phyloP scores from a whole-genome alignment of 2,113 vertebrate genomes.

The Nestor notabilis region DNA sequence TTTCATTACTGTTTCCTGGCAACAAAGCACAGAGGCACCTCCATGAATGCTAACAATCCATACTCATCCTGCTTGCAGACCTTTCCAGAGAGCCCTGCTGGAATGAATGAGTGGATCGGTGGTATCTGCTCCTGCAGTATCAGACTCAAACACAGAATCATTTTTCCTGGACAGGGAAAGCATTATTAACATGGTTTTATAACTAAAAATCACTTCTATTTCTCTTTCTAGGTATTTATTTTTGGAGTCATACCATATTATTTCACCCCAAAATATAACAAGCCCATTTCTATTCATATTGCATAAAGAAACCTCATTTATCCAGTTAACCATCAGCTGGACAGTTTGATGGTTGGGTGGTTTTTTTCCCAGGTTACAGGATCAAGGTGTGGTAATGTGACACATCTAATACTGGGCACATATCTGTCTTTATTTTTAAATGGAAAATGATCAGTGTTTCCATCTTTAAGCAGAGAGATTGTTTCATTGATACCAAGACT shows the following conservation, averaged over 20 bases:
- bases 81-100: neutral
- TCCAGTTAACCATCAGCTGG: neutral
- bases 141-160: constrained; percentile 13
- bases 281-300: neutral
- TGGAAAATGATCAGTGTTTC: neutral
- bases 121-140: constrained; percentile 19
- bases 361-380: neutral
- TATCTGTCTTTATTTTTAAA: neutral
- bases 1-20: constrained; percentile 70
- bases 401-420: neutral
- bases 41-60: constrained; percentile 57
- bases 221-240: neutral
- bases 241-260: neutral
- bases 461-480: neutral
- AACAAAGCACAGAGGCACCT: constrained; percentile 35
- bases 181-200: constrained; percentile 53
- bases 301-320: constrained; percentile 19
- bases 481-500: neutral
- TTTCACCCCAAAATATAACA: constrained; percentile 39
- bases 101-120: constrained; percentile 2
- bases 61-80: constrained; percentile 8
- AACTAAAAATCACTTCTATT: constrained; percentile 24
- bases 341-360: neutral
- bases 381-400: neutral
- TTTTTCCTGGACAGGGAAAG: neutral